Evolutionary conservation across 1,140 invertebrate species (phyloP).

Genomic region (Mamestra configurata): DNA sequence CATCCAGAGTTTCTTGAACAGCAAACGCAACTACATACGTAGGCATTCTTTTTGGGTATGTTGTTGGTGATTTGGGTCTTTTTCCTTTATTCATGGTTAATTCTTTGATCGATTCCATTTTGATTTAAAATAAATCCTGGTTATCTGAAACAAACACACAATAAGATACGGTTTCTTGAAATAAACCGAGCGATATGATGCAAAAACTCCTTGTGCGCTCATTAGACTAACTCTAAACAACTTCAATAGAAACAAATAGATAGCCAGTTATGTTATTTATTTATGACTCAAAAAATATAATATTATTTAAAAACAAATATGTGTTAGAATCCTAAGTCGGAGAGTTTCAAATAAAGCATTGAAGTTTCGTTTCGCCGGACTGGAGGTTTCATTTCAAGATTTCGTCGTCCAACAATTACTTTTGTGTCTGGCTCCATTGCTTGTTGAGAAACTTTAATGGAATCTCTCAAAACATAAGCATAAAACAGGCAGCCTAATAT

Average conservation of each 20-base stretch:
- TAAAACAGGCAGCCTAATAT: slow-evolving; percentile 69
- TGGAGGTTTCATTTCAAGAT: no score
- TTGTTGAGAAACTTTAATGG: neutral
- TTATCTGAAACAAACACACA: slow-evolving; percentile 31
- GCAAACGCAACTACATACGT: slow-evolving; percentile 58
- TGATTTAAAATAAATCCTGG: neutral
- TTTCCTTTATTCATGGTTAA: slow-evolving; percentile 41
- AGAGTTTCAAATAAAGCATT: slow-evolving; percentile 58
- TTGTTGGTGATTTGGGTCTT: slow-evolving; percentile 48
- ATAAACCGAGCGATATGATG: neutral
- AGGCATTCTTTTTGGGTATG: slow-evolving; percentile 45
- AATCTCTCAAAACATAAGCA: slow-evolving; percentile 65
- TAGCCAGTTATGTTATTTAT: neutral
- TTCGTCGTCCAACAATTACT: no score
- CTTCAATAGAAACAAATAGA: neutral
- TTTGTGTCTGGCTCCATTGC: neutral
- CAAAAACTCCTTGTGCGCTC: neutral
- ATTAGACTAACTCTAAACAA: neutral
- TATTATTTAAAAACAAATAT: slow-evolving; percentile 5
- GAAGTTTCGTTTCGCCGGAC: neutral
- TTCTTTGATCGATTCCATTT: slow-evolving; percentile 47
- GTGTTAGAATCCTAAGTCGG: slow-evolving; percentile 73
- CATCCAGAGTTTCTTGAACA: slow-evolving; percentile 55
- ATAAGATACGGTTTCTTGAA: neutral
- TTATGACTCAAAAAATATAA: slow-evolving; percentile 34